A percentile compares a stretch with the other conserved stretches of the same genome.
Evolutionary conservation across 2,888 invertebrate genomes (phyloP).

Genomic region (Plutella xylostella): DNA sequence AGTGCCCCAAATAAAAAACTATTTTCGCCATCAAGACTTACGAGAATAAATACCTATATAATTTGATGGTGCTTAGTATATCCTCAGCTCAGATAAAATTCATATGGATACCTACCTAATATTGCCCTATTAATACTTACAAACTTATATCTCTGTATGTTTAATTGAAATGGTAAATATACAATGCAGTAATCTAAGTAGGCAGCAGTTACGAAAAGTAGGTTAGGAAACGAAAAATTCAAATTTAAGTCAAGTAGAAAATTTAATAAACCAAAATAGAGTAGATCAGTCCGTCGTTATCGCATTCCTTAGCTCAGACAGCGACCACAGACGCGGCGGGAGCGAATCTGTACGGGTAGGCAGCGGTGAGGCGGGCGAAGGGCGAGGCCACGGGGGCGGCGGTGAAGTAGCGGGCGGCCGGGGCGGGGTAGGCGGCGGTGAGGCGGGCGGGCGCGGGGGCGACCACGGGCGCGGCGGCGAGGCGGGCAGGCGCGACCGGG

Average conservation of each 20-base stretch:
- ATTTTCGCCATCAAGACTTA: too few relatives aligned
- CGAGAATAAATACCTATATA: too few relatives aligned
- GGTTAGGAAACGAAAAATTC: constrained; percentile 2
- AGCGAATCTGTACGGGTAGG: constrained; percentile 33
- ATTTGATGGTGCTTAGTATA: too few relatives aligned
- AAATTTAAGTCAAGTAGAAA: constrained; percentile 15
- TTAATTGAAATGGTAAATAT: too few relatives aligned
- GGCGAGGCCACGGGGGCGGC: constrained; percentile 25
- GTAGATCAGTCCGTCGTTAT: constrained; percentile 20
- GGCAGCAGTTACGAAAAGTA: too few relatives aligned
- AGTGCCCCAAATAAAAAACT: too few relatives aligned
- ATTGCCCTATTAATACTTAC: too few relatives aligned
- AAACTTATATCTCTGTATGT: too few relatives aligned
- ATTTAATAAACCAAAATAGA: constrained; percentile 13
- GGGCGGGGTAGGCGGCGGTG: constrained; percentile 34
- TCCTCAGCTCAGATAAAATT: too few relatives aligned
- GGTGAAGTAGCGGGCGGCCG: constrained; percentile 20
- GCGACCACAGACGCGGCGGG: constrained; percentile 38
- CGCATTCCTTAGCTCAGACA: constrained; percentile 25
- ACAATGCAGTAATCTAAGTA: too few relatives aligned
- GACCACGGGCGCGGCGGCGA: constrained; percentile 27
- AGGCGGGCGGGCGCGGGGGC: constrained; percentile 22
- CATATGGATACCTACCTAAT: too few relatives aligned
- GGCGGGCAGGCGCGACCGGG: constrained; percentile 30
- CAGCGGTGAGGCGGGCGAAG: constrained; percentile 36